Conservation (phyloP, 2,888 invertebrate genomes). For the Hipparchia sbordonii region DNA sequence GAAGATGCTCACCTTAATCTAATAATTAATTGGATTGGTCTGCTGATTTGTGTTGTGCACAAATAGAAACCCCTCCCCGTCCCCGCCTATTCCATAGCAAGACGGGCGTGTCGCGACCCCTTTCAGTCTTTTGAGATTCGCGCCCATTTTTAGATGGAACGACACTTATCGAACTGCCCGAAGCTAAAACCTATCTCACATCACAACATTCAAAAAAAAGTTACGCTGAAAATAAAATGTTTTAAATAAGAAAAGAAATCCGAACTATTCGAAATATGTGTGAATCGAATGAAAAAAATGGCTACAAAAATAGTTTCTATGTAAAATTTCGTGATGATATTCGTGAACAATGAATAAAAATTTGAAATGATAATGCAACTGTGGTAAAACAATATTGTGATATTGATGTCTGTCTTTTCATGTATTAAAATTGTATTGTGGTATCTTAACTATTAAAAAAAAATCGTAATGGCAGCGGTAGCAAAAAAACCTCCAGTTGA, state of each 20-base stretch:
- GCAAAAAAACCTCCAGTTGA: slow-evolving; percentile 59
- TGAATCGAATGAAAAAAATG: slow-evolving; percentile 34
- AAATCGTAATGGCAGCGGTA: slow-evolving; percentile 69
- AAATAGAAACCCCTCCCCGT: slow-evolving; percentile 71
- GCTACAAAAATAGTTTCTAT: neutral
- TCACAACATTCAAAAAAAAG: neutral
- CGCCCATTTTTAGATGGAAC: slow-evolving; percentile 81
- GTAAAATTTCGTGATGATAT: neutral
- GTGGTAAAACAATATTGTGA: slow-evolving; percentile 53
- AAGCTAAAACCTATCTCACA: slow-evolving; percentile 54
- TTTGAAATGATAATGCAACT: slow-evolving; percentile 44
- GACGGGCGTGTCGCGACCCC: slow-evolving; percentile 65
- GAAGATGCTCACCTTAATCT: slow-evolving; percentile 80
- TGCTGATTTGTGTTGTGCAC: slow-evolving; percentile 79
- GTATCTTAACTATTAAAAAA: slow-evolving; percentile 63
- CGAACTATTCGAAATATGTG: slow-evolving; percentile 38
- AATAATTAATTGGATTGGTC: slow-evolving; percentile 82
- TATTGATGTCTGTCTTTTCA: slow-evolving; percentile 43
- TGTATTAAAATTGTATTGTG: slow-evolving; percentile 54
- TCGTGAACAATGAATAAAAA: slow-evolving; percentile 5
- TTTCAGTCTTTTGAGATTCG: slow-evolving; percentile 81
- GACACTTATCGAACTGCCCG: slow-evolving; percentile 67
- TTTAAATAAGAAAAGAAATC: neutral
- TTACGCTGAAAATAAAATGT: neutral
- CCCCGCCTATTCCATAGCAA: slow-evolving; percentile 49